Conservation (phyloP, 23 tunicate genomes). For the Styela clava region DNA sequence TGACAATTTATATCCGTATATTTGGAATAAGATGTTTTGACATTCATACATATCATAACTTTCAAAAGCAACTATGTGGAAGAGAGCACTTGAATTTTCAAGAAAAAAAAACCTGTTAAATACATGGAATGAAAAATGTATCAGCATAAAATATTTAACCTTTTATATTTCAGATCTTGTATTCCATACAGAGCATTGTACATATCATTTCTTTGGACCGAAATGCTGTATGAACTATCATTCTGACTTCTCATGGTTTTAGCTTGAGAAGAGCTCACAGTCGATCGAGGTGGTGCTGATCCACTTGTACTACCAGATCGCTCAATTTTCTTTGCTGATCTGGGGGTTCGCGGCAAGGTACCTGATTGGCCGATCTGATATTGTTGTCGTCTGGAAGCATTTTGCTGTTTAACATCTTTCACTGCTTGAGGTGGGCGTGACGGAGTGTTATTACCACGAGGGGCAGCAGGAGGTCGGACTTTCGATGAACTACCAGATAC, state of each 20-base stretch:
- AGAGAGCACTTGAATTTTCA: too few species aligned
- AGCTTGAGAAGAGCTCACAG: neutral
- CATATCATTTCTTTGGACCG: neutral
- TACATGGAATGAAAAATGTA: too few species aligned
- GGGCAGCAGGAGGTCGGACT: slow-evolving; percentile 15
- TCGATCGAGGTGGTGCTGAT: neutral
- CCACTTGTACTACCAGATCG: slow-evolving; percentile 26
- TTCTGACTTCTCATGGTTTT: neutral
- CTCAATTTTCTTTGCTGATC: slow-evolving; percentile 4
- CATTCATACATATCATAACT: too few species aligned
- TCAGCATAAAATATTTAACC: slow-evolving; percentile 4
- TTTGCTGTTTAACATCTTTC: neutral
- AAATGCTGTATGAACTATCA: neutral
- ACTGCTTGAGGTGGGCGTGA: neutral
- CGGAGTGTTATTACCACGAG: neutral
- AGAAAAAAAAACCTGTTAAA: too few species aligned
- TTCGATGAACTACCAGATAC: neutral
- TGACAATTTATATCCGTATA: too few species aligned
- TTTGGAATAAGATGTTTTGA: too few species aligned
- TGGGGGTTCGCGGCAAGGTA: slow-evolving; percentile 22
- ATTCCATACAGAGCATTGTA: neutral
- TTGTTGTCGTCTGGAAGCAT: neutral
- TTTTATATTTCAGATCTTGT: slow-evolving; percentile 15
- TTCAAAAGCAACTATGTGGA: too few species aligned
- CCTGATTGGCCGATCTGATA: slow-evolving; percentile 18